phyloP scores from a whole-genome alignment of 2,888 invertebrate species.

The Notocelia uddmanniana region DNA sequence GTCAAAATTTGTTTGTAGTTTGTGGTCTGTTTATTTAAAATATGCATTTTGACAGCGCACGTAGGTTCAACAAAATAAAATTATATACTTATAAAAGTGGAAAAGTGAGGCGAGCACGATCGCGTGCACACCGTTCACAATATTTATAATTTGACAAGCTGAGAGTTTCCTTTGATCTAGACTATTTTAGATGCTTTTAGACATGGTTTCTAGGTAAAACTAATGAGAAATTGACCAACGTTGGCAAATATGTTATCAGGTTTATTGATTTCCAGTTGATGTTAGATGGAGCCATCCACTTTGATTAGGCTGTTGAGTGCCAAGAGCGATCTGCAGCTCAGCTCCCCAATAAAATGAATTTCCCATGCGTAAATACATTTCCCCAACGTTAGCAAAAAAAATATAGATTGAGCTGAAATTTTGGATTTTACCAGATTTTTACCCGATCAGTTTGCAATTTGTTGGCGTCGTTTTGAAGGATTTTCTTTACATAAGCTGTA shows the following conservation, averaged over 20 bases:
- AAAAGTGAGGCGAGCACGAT: neutral
- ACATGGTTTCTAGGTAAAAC: neutral
- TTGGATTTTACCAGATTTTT: too few species aligned
- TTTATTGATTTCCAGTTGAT: neutral
- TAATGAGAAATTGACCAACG: neutral
- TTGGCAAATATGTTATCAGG: neutral
- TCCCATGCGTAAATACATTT: too few species aligned
- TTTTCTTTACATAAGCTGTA: too few species aligned
- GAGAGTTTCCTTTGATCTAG: slow-evolving; percentile 2
- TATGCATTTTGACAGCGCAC: neutral
- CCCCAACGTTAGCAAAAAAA: too few species aligned
- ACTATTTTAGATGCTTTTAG: neutral
- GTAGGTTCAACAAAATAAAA: neutral
- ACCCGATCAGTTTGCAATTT: too few species aligned
- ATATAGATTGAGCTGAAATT: too few species aligned
- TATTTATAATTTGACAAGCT: slow-evolving; percentile 2
- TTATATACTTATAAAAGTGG: neutral
- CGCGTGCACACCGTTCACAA: too few species aligned
- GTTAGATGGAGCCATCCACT: too few species aligned
- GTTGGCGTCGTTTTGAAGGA: too few species aligned
- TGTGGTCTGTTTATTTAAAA: neutral
- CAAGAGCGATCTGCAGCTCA: too few species aligned
- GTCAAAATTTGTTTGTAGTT: neutral
- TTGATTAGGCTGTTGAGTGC: too few species aligned
- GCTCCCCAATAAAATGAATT: too few species aligned